phyloP scores from a whole-genome alignment of 1,140 invertebrate species.

The Tachypleus tridentatus region DNA sequence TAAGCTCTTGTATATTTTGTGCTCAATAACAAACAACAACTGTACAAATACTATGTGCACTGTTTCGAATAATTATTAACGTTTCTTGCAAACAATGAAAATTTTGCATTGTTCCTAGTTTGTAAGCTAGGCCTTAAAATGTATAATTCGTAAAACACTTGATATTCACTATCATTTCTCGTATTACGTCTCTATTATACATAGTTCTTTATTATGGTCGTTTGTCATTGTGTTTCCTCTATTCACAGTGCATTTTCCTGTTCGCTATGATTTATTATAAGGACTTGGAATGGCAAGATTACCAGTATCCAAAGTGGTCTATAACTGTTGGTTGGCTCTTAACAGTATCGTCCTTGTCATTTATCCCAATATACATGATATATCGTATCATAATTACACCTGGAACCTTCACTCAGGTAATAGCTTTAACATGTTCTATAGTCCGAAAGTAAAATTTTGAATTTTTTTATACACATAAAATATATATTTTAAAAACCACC shows the following conservation, averaged over 20 bases:
- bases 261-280: conserved; percentile 51
- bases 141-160: not conserved
- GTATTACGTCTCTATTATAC: not conserved
- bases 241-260: conserved; percentile 50
- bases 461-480: too few relatives aligned
- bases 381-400: conserved; percentile 44
- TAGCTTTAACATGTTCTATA: too few relatives aligned
- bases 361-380: conserved; percentile 52
- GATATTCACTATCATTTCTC: not conserved
- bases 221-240: conserved; percentile 18
- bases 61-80: too few relatives aligned
- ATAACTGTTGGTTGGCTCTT: conserved; percentile 56
- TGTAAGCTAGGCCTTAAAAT: too few relatives aligned
- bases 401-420: conserved; percentile 41
- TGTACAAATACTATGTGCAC: too few relatives aligned
- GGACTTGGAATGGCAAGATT: conserved; percentile 49
- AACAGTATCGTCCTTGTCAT: conserved; percentile 54
- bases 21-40: too few relatives aligned
- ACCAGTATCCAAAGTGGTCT: conserved; percentile 53
- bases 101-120: too few relatives aligned
- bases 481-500: too few relatives aligned
- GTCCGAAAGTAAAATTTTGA: too few relatives aligned
- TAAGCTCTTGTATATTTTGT: too few relatives aligned
- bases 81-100: too few relatives aligned
- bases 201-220: not conserved